Conservation (phyloP, 2,113 vertebrate species). For the Cyrtonyx montezumae region DNA sequence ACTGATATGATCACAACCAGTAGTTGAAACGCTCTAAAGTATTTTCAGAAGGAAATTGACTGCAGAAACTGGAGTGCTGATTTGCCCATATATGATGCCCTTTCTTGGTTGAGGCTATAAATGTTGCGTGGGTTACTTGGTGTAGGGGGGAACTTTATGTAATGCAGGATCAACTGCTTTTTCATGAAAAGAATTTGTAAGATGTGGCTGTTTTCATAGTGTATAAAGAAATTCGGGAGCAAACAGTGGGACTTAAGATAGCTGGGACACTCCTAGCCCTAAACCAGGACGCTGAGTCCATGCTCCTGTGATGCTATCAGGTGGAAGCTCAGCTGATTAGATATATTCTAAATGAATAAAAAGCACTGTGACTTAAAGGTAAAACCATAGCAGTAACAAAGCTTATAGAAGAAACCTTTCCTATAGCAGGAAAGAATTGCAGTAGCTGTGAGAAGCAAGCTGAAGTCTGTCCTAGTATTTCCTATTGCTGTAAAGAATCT, state of each 20-base stretch:
- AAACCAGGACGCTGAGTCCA: no score
- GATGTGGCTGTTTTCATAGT: neutral
- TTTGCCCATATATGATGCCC: neutral
- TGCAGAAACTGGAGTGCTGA: neutral
- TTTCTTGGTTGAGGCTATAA: neutral
- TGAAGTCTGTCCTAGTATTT: neutral
- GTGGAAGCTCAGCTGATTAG: neutral
- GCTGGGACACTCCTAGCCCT: no score
- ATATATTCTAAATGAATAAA: neutral
- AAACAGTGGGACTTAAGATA: neutral
- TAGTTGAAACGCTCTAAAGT: neutral
- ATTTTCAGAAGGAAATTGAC: neutral
- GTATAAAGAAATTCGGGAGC: neutral
- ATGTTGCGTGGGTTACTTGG: slow-evolving; percentile 11
- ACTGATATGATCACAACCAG: neutral
- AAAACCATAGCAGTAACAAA: neutral
- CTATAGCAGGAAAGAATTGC: neutral
- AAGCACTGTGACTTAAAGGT: neutral
- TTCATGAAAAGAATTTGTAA: neutral
- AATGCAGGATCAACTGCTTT: neutral
- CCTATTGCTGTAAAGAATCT: neutral
- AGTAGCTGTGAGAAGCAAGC: neutral
- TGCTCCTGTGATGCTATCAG: neutral
- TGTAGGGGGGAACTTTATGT: slow-evolving; percentile 3
- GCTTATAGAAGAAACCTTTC: neutral